A percentile compares a stretch with the other conserved stretches of the same genome.
phyloP scores from a whole-genome alignment of 2,888 invertebrate species.

The Drosophila fulvimacula region DNA sequence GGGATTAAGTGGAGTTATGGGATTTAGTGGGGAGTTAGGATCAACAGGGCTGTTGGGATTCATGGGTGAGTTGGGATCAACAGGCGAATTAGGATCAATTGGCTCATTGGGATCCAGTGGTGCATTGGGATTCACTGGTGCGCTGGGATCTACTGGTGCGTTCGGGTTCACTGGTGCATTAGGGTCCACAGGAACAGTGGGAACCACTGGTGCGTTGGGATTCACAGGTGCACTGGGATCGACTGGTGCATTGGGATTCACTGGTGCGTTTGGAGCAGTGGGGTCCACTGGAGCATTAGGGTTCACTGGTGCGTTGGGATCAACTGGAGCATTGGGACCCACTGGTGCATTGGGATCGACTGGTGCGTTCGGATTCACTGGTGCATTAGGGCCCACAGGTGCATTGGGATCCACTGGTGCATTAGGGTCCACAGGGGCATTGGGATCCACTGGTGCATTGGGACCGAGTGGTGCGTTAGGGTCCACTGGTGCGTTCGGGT shows the following conservation, averaged over 20 bases:
- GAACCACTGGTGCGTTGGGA: background rate
- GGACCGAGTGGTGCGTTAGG: background rate
- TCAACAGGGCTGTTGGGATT: background rate
- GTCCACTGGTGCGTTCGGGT: background rate
- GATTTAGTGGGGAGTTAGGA: slow-evolving; percentile 13
- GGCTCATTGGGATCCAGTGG: slow-evolving; percentile 3
- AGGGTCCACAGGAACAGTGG: fast-evolving
- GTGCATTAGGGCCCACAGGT: background rate
- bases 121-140: fast-evolving
- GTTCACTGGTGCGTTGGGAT: background rate
- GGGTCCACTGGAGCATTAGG: background rate
- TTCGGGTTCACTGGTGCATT: background rate
- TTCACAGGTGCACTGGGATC: background rate
- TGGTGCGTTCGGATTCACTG: background rate
- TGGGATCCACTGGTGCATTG: background rate
- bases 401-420: background rate
- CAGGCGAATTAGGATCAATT: background rate
- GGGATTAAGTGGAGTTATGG: slow-evolving; percentile 10
- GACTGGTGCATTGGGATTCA: background rate
- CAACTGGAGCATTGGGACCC: background rate
- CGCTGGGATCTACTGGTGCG: background rate
- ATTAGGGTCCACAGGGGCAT: fast-evolving
- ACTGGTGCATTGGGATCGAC: background rate
- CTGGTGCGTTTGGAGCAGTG: background rate
- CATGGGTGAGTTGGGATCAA: background rate